phyloP scores from a whole-genome alignment of 2,113 vertebrate species.

The Capricornis sumatraensis region DNA sequence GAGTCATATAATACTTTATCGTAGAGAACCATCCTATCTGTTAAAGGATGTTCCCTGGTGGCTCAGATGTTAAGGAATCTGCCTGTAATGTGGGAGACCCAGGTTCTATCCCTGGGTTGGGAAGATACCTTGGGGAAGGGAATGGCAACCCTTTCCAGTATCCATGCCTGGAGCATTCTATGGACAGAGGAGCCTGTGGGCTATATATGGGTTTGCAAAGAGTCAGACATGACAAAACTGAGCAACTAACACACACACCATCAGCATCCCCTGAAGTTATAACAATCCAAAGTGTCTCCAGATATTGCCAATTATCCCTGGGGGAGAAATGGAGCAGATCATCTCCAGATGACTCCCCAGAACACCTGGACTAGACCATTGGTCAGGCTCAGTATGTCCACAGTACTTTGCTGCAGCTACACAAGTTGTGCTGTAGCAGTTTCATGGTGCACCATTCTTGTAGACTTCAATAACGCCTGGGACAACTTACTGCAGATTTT shows the following conservation, averaged over 20 bases:
- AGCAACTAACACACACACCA: neutral
- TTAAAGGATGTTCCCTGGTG: neutral
- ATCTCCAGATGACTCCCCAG: neutral
- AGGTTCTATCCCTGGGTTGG: neutral
- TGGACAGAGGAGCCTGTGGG: neutral
- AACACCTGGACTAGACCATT: neutral
- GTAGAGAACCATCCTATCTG: neutral
- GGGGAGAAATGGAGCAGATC: neutral
- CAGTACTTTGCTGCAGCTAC: neutral
- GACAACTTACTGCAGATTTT: neutral
- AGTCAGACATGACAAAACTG: neutral
- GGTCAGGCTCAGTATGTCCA: neutral
- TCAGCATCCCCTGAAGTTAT: neutral
- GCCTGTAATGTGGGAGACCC: neutral
- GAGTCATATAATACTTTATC: neutral
- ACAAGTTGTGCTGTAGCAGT: neutral
- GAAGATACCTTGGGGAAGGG: neutral
- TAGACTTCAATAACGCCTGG: neutral
- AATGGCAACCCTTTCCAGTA: neutral
- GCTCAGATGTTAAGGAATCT: neutral
- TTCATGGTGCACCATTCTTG: accelerated
- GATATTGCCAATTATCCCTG: neutral
- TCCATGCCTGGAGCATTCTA: neutral
- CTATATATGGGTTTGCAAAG: neutral
- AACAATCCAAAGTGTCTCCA: neutral